Conservation (phyloP, 2,888 invertebrate genomes). For the Netelia melanura region DNA sequence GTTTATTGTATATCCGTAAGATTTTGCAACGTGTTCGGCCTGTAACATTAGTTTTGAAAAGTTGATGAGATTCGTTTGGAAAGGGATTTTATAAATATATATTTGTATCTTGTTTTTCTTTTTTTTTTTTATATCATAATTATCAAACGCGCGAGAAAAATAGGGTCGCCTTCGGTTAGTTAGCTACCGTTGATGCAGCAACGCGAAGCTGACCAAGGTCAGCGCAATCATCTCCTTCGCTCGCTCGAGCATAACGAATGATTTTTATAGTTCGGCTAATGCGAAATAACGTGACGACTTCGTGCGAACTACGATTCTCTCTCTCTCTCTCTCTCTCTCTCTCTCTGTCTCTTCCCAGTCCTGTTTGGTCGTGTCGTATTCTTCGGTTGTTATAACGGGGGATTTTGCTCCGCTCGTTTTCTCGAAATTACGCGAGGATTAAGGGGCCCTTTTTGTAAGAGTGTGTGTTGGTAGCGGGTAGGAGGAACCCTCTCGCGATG, state of each 20-base stretch:
- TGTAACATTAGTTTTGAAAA: too few relatives aligned
- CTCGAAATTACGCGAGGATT: conserved; percentile 49
- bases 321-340: conserved; percentile 1
- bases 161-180: conserved; percentile 63
- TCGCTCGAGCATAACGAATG: conserved; percentile 75
- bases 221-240: conserved; percentile 78
- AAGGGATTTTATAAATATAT: too few relatives aligned
- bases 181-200: conserved; percentile 73
- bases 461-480: neutral
- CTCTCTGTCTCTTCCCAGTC: neutral
- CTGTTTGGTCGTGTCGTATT: conserved; percentile 13
- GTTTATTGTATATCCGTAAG: too few relatives aligned
- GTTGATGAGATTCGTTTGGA: too few relatives aligned
- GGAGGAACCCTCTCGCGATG: neutral
- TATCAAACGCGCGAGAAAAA: conserved; percentile 20
- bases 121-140: too few relatives aligned
- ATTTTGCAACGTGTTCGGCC: too few relatives aligned
- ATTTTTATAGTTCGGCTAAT: conserved; percentile 65
- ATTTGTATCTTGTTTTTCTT: too few relatives aligned
- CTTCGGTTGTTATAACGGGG: conserved; percentile 49
- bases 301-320: neutral
- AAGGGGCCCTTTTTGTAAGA: conserved; percentile 34
- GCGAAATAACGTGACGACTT: conserved; percentile 61
- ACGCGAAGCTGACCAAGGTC: conserved; percentile 77
- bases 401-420: conserved; percentile 51